These are phyloP conservation scores for Agelastica alni DNA, from an alignment of 2,888 invertebrate genomes.

Conservation along the genomic window DNA sequence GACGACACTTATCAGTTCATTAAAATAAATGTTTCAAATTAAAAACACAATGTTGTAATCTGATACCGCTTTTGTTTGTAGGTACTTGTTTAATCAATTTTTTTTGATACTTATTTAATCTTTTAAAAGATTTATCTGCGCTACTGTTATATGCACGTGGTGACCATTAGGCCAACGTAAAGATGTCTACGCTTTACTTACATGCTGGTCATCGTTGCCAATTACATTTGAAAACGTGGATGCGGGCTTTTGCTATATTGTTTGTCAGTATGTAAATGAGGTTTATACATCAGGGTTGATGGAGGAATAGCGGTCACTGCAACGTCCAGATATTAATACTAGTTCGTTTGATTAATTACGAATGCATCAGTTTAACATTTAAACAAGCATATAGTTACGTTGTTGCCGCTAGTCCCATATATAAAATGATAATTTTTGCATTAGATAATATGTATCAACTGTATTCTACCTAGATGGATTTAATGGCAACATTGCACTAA, in stretches of 20 bases:
- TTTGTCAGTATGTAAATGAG: conserved; percentile 50
- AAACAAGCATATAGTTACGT: conserved; percentile 14
- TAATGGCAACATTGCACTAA: conserved; percentile 6
- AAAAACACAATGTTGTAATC: too few relatives aligned
- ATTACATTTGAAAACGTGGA: conserved; percentile 49
- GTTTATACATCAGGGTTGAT: conserved; percentile 44
- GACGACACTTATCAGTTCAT: too few relatives aligned
- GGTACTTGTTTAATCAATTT: too few relatives aligned
- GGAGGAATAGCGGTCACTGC: conserved; percentile 44
- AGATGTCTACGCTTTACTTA: conserved; percentile 41
- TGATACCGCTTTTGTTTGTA: too few relatives aligned
- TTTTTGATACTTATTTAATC: too few relatives aligned
- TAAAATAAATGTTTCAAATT: too few relatives aligned
- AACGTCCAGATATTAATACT: conserved; percentile 50
- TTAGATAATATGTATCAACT: too few relatives aligned
- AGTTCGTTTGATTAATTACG: conserved; percentile 50
- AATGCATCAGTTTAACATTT: conserved; percentile 30
- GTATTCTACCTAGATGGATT: too few relatives aligned
- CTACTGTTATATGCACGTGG: conserved; percentile 41
- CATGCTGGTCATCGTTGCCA: conserved; percentile 54
- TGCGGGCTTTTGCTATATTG: conserved; percentile 50
- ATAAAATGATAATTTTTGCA: not conserved
- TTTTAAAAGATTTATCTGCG: not conserved
- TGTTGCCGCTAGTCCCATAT: conserved; percentile 7
- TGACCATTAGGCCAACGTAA: conserved; percentile 46